Percentiles rank a stretch among this genome's conserved stretches.
Evolutionary conservation across 2,888 invertebrate genomes (phyloP).

Genomic region (Nemotelus nigrinus): DNA sequence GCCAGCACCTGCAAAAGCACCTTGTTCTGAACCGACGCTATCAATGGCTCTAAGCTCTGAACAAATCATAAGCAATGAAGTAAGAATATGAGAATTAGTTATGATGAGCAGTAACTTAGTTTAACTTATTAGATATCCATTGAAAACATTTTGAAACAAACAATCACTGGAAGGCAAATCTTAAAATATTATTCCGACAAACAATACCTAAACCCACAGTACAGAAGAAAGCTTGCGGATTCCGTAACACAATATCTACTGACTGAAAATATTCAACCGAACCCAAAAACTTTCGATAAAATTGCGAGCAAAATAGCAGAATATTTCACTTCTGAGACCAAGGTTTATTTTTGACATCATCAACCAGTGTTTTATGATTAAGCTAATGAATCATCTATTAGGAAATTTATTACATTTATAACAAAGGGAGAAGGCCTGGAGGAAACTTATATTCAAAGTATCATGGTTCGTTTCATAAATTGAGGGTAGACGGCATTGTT

Average conservation of each 20-base stretch:
- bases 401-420: constrained; percentile 26
- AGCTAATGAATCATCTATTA: too few species aligned
- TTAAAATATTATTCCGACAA: not conserved
- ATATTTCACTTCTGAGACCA: not conserved
- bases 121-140: not conserved
- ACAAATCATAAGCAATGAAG: not conserved
- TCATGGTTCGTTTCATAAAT: not conserved
- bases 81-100: not conserved
- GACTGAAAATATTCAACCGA: too few species aligned
- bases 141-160: not conserved
- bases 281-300: not conserved
- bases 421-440: constrained; percentile 8
- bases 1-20: too few species aligned
- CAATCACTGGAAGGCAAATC: not conserved
- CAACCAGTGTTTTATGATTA: too few species aligned
- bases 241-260: not conserved
- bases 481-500: not conserved
- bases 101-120: not conserved
- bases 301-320: not conserved
- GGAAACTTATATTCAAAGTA: constrained; percentile 20
- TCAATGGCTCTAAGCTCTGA: not conserved
- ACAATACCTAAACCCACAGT: not conserved
- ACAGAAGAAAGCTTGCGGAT: not conserved
- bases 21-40: not conserved
- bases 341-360: not conserved